phyloP scores from a whole-genome alignment of 2,888 invertebrate genomes.

The Glaucopsyche alexis region DNA sequence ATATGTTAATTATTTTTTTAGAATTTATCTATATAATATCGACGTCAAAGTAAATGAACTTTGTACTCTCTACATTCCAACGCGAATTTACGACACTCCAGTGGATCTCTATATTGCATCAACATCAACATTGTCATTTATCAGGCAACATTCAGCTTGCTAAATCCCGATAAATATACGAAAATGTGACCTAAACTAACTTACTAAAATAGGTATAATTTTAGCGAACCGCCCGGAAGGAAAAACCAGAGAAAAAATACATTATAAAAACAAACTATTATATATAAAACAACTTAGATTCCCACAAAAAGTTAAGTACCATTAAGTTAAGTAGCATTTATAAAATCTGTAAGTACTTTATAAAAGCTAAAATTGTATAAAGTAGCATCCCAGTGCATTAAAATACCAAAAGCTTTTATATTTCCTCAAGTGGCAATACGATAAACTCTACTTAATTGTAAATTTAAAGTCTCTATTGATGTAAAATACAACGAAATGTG shows the following conservation, averaged over 20 bases:
- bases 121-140: background rate
- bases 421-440: background rate
- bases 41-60: background rate
- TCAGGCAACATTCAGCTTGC: background rate
- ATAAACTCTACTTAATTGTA: background rate
- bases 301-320: no score
- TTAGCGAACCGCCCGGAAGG: no score
- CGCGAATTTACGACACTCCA: background rate
- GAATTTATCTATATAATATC: background rate
- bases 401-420: background rate
- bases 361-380: background rate
- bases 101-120: background rate
- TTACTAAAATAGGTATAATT: no score
- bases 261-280: no score
- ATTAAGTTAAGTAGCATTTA: background rate
- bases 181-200: no score
- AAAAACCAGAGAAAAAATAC: no score
- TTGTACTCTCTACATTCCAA: background rate
- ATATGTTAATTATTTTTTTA: no score
- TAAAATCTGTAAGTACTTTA: background rate
- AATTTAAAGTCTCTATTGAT: no score
- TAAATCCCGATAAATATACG: background rate
- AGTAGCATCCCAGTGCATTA: background rate
- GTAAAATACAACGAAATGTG: background rate
- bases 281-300: no score